phyloP scores from a whole-genome alignment of 2,888 invertebrate genomes.

The Melieria crassipennis region DNA sequence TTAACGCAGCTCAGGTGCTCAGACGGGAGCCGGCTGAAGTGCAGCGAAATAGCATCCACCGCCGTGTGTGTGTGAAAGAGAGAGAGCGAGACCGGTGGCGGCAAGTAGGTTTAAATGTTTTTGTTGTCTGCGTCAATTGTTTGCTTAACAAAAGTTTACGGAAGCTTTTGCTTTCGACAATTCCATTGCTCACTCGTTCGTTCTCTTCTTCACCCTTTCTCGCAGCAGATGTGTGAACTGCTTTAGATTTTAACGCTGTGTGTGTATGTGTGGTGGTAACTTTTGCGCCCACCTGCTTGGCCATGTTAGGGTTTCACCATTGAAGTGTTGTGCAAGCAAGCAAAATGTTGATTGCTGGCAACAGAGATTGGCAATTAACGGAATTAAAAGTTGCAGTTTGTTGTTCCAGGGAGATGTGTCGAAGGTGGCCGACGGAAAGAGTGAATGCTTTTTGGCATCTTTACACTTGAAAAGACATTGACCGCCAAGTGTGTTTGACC shows the following conservation, averaged over 20 bases:
- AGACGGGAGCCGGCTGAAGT: no score
- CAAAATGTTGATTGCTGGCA: conserved; percentile 59
- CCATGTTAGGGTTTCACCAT: conserved; percentile 30
- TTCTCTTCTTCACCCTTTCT: neutral
- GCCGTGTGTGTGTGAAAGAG: neutral
- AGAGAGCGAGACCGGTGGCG: conserved; percentile 1
- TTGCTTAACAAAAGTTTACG: conserved; percentile 60
- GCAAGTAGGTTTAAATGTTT: conserved; percentile 49
- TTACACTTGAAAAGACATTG: conserved; percentile 26
- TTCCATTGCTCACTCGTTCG: neutral
- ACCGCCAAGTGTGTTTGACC: conserved; percentile 39
- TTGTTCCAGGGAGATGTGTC: conserved; percentile 34
- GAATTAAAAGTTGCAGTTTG: conserved; percentile 63
- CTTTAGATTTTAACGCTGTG: neutral
- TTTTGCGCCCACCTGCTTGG: no score
- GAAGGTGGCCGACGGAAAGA: neutral
- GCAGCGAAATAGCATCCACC: no score
- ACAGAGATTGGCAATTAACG: conserved; percentile 65
- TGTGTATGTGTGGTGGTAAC: neutral
- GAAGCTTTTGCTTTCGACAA: conserved; percentile 39
- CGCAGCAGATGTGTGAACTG: neutral
- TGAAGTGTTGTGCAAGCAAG: conserved; percentile 61
- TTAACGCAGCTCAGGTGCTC: no score
- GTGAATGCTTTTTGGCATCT: neutral
- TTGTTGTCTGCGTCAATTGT: conserved; percentile 54